Base-by-base conservation (phyloP, 2,797 vertebrate species). In the Chelon auratus region DNA sequence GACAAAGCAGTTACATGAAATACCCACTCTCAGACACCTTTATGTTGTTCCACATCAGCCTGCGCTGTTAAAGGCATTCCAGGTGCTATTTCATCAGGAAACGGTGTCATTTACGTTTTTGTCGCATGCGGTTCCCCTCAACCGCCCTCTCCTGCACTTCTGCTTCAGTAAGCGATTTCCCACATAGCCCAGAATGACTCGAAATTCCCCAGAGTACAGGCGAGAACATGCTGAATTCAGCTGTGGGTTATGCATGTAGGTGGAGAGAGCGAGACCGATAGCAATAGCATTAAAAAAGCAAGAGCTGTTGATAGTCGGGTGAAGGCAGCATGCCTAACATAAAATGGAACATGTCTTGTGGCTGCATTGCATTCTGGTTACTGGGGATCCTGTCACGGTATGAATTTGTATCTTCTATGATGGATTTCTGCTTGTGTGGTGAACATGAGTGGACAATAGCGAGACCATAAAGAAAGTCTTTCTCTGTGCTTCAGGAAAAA, bases 111-210 rank as follows among this genome's bases (percentile, higher is more conserved):
- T 84, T 65, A 60, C 33, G 52, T 83, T 59, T 85, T 79, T 62
- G 48, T 68, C 69, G 58, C 3, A 0, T 65, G 54, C 24, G 33
- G 78, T 82, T 78, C 50, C 50, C 62, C 40, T 73, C 62, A 76
- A 78, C 62, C 67, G 64, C 62, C 67, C 58, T 45, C 9, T 2
- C 30, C 30, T 78, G 75, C 68, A 62, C 65, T 70, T 82, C 71
- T 66, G 56, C 63, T 74, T 75, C 80, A 74, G 50, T 60, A 68
- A 81, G 73, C 77, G 50, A 87, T 86, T 80, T 80, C 75, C 75
- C 48, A 59, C 64, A 66, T 77, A 77, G 78, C 76, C 64, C 77
- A 65, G 76, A 85, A 76, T 40, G 64, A 77, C 68, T 77, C 55
- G 33, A 64, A 55, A 78, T 75, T 72, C 74, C 69, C 68, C 57